Evolutionary conservation across 2,797 vertebrate species (phyloP), one percentile per base, ranked within the genome.

Genomic region (Xenops minutus): DNA sequence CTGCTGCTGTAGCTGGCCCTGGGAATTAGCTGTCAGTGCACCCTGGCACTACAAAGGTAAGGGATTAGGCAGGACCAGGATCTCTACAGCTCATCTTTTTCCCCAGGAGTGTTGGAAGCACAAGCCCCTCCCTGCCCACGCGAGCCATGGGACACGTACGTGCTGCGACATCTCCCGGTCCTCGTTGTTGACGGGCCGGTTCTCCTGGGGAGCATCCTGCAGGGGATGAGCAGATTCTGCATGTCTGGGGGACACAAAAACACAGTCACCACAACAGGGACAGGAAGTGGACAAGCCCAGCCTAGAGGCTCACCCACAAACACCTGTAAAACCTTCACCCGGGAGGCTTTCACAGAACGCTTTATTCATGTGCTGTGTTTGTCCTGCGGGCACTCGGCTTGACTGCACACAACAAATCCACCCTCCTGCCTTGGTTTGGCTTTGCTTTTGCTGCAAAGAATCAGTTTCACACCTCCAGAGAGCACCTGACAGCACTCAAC

Each of bases 201-300:
- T 96, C 91, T 97, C 97, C 92, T 94, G 96, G 80, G 97, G 91
- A 83, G 92, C 63, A 5, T 97, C 96, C 84, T 96, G 97, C 75
- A 97, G 75, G 61, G 94, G 87, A 61, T 96, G 96, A 79, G 95
- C 93, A 59, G 93, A 68, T 66, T 94, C 94, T 36, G 85, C 14
- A 27, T 94, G 95, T 4, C 97, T 98, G 82, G 30, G 32, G 72
- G 51, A 90, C 30, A 96, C 34, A 86, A 55, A 78, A 76, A 81
- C 48, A 85, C 37, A 87, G 83, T 51, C 34, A 85, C 67, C 67
- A 37, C 0, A 12, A 89, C 24, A 92, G 44, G 73, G 1, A 34
- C 73, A 67, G 2, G 41, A 18, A 80, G 51, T 9, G n/a, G 15
- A 81, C 21, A 49, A 92, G 52, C 8, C 32, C 26, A n/a, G 10